Percentiles rank a stretch among this genome's conserved stretches.
phyloP scores from a whole-genome alignment of 2,113 vertebrate species.

The Macquaria australasica region DNA sequence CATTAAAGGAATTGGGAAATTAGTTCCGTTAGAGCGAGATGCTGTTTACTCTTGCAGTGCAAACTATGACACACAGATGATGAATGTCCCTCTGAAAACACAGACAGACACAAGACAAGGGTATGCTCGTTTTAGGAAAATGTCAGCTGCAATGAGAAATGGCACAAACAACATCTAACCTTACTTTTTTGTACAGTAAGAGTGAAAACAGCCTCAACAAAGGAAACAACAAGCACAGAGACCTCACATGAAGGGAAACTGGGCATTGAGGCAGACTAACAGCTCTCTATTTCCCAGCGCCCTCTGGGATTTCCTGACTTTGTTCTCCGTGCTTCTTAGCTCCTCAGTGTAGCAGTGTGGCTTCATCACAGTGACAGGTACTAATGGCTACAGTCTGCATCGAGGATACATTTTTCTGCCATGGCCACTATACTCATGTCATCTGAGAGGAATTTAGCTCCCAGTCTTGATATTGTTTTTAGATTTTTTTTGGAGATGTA shows the following conservation, averaged over 20 bases:
- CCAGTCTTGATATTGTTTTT: not conserved
- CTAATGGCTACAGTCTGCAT: conserved; percentile 7
- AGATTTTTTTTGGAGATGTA: not conserved
- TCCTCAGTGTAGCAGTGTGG: not conserved
- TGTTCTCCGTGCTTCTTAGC: conserved; percentile 18
- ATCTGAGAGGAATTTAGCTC: not conserved
- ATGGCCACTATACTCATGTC: not conserved
- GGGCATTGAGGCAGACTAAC: conserved; percentile 15
- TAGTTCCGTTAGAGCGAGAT: conserved; percentile 6
- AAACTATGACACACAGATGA: conserved; percentile 20
- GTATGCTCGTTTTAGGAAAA: not conserved
- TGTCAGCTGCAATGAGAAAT: not conserved
- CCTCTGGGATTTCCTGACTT: conserved; percentile 47
- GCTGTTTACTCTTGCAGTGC: conserved; percentile 23
- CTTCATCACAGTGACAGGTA: conserved; percentile 24
- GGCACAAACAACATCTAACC: not conserved
- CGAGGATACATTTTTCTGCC: not conserved
- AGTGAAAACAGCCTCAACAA: conserved; percentile 29
- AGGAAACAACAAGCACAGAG: conserved; percentile 18
- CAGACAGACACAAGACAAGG: not conserved
- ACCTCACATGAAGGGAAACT: conserved; percentile 50
- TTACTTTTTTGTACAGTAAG: not conserved
- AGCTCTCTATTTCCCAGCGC: conserved; percentile 18
- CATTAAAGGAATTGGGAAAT: conserved; percentile 44
- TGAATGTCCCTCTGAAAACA: conserved; percentile 36